phyloP scores from a whole-genome alignment of 2,888 invertebrate genomes.

The Polia nebulosa region DNA sequence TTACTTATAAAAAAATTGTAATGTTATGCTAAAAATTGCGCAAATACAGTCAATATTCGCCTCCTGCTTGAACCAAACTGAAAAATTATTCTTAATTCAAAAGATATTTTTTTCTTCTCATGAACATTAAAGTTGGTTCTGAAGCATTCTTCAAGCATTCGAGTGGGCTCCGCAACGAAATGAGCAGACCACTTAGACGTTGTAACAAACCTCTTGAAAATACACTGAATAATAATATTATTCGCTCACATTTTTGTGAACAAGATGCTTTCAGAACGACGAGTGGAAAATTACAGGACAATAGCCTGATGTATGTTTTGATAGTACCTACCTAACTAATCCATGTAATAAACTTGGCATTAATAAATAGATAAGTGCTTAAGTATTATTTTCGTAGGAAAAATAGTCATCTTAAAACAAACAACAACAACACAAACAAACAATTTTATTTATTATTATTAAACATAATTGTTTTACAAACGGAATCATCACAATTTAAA shows the following conservation, averaged over 20 bases:
- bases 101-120: conserved; percentile 69
- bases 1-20: too few species aligned
- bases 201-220: conserved; percentile 80
- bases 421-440: too few species aligned
- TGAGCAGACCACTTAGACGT: conserved; percentile 88
- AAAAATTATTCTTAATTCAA: conserved; percentile 58
- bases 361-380: too few species aligned
- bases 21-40: neutral
- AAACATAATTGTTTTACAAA: too few species aligned
- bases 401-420: too few species aligned
- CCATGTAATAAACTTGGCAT: too few species aligned
- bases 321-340: too few species aligned
- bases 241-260: conserved; percentile 52
- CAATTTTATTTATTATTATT: too few species aligned
- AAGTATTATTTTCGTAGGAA: too few species aligned
- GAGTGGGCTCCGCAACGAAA: conserved; percentile 78
- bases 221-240: conserved; percentile 68
- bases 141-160: conserved; percentile 75
- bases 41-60: conserved; percentile 36
- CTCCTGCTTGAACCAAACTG: conserved; percentile 30
- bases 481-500: neutral
- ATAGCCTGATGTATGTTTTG: conserved; percentile 3
- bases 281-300: conserved; percentile 11
- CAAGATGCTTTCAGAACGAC: conserved; percentile 31
- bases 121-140: conserved; percentile 72